Evolutionary conservation across 2,888 invertebrate genomes (phyloP).

Genomic region (Lepidonotus clava): DNA sequence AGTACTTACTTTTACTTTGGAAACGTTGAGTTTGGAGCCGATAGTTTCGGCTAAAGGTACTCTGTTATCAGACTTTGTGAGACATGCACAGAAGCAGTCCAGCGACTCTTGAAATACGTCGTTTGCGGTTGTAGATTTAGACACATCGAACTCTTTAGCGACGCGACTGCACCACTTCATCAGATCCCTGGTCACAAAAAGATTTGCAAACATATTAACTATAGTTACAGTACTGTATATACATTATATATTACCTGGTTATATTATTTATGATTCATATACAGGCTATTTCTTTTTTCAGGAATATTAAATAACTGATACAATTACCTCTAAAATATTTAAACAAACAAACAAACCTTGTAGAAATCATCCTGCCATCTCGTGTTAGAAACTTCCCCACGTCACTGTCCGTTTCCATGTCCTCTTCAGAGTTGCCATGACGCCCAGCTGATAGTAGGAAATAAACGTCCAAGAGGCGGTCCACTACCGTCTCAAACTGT

Average conservation of each 20-base stretch:
- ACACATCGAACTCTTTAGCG: conserved; percentile 86
- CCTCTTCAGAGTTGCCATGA: conserved; percentile 80
- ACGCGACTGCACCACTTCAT: conserved; percentile 94
- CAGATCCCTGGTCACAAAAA: conserved; percentile 85
- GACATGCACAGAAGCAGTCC: conserved; percentile 93
- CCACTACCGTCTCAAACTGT: conserved; percentile 86
- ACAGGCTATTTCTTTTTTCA: neutral
- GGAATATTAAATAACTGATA: neutral
- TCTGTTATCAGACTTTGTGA: conserved; percentile 84
- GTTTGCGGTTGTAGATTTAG: conserved; percentile 76
- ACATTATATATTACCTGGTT: no score
- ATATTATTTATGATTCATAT: no score
- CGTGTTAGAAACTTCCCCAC: conserved; percentile 72
- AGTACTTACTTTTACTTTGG: conserved; percentile 73
- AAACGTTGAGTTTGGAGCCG: conserved; percentile 89
- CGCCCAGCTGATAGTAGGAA: conserved; percentile 88
- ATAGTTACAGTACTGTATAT: neutral
- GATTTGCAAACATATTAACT: neutral
- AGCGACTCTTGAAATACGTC: conserved; percentile 87
- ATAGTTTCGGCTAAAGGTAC: conserved; percentile 83
- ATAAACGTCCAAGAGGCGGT: conserved; percentile 91
- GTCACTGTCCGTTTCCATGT: conserved; percentile 63
- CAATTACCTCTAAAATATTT: conserved; percentile 56
- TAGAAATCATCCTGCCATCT: conserved; percentile 78
- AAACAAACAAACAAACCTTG: conserved; percentile 68